Percentiles rank a stretch among this genome's conserved stretches.
phyloP scores from a whole-genome alignment of 2,888 invertebrate genomes.

The Hirtodrosophila duncani region DNA sequence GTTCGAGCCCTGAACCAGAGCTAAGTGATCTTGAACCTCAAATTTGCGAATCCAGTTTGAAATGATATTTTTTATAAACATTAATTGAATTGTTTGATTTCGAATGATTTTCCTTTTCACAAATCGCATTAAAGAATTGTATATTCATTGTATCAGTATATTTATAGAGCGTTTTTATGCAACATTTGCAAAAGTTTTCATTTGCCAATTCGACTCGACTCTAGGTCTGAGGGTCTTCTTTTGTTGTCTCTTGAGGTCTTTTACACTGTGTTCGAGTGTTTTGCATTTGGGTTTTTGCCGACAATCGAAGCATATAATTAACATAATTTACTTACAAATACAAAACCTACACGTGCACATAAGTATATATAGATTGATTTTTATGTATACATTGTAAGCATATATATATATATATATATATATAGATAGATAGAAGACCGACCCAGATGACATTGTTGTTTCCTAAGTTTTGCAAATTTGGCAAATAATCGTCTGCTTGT shows the following conservation, averaged over 20 bases:
- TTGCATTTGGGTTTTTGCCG: conserved; percentile 31
- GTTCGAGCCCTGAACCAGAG: no score
- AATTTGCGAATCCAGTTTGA: no score
- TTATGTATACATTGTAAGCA: no score
- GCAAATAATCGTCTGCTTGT: conserved; percentile 52
- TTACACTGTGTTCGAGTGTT: no score
- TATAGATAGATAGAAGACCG: conserved; percentile 27
- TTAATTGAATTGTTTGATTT: no score
- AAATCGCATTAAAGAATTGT: no score
- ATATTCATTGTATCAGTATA: no score
- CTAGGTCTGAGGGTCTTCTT: not conserved
- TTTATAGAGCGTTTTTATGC: no score
- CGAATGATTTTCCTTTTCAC: no score
- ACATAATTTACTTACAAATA: conserved; percentile 65
- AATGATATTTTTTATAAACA: no score
- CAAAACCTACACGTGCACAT: conserved; percentile 24
- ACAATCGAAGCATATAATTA: conserved; percentile 68
- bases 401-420: conserved; percentile 7
- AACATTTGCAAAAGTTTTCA: not conserved
- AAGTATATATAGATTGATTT: not conserved
- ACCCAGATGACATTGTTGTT: conserved; percentile 28
- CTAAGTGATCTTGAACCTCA: no score
- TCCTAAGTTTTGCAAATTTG: conserved; percentile 63
- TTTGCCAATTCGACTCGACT: not conserved
- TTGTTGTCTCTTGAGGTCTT: no score